Evolutionary conservation across 2,888 invertebrate genomes (phyloP).

Genomic region (Sinohyriopsis cumingii): DNA sequence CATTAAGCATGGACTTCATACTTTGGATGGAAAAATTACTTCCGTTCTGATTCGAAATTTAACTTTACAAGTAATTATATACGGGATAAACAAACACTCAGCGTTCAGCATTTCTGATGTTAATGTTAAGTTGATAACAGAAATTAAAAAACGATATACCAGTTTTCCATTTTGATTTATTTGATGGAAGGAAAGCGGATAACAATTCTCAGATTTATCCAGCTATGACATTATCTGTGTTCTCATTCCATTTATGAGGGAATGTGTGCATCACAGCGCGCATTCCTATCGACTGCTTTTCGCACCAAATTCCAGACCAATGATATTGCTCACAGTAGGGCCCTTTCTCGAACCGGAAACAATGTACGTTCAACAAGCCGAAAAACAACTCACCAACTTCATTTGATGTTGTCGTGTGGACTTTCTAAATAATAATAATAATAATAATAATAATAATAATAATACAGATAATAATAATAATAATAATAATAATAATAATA

Average conservation of each 20-base stretch:
- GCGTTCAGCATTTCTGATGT: too few relatives aligned
- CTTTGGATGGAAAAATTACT: too few relatives aligned
- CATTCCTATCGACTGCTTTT: conserved; percentile 26
- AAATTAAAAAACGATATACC: too few relatives aligned
- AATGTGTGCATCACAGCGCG: conserved; percentile 39
- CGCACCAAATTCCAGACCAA: conserved; percentile 43
- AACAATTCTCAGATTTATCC: too few relatives aligned
- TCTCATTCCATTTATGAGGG: conserved; percentile 37
- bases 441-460: conserved; percentile 2
- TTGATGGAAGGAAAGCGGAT: too few relatives aligned
- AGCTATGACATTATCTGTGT: neutral
- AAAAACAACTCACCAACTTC: conserved; percentile 46
- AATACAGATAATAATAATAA: conserved; percentile 2
- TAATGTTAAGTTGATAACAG: too few relatives aligned
- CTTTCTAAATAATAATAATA: conserved; percentile 26
- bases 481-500: too few relatives aligned
- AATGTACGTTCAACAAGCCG: conserved; percentile 45
- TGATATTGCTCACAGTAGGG: conserved; percentile 37
- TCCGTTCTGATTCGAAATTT: too few relatives aligned
- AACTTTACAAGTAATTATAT: too few relatives aligned
- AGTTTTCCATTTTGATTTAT: too few relatives aligned
- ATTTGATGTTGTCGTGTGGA: conserved; percentile 36
- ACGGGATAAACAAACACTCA: too few relatives aligned
- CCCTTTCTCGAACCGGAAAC: conserved; percentile 43
- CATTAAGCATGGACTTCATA: too few relatives aligned